Evolutionary conservation across 2,113 vertebrate genomes (phyloP), one percentile per base, ranked within the genome.

Genomic region (Colinus virginianus): DNA sequence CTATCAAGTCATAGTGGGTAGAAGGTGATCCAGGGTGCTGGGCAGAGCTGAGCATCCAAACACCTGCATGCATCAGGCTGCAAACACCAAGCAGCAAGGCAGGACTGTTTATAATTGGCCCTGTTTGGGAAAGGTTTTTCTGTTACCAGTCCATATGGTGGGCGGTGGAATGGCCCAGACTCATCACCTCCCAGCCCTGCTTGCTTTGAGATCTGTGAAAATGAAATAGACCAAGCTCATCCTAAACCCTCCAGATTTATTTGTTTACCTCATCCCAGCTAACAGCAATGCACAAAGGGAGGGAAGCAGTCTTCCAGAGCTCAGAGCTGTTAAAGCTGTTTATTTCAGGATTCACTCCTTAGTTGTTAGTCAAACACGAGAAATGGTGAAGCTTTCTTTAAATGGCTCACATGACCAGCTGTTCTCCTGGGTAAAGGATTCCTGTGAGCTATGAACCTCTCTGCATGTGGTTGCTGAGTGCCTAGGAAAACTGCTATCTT

Each of bases 251-350:
- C 46, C 61, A 81, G 61, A 83, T 89, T 92, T 94, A 84, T 82
- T 91, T 93, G 68, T 95, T 93, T 93, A 48, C 69, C 66, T 94
- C 77, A 40, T 68, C 76, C n/a, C n/a, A 90, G 61, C 40, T 32
- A 79, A 80, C 51, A 82, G 56, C 79, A 80, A 32, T 71, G 46
- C 61, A 64, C 72, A 68, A 83, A 74, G 48, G 46, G 46, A 91
- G 56, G 71, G 72, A 56, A 68, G 48, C 71, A 91, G 68, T 46
- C 61, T 69, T 32, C 51, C 45, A 88, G 82, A 71, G 62, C 71
- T 59, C 6, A 13, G 20, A 56, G 53, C 45, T 78, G 51, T 61
- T 92, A 46, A 63, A 91, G 34, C 56, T 82, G 55, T 87, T 94
- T 88, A 71, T 90, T 93, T 94, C 61, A 34, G 75, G 64, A 64